A percentile compares a stretch with the other conserved stretches of the same genome.
Conservation (phyloP, 2,113 vertebrate genomes). For the Alligator mississippiensis region DNA sequence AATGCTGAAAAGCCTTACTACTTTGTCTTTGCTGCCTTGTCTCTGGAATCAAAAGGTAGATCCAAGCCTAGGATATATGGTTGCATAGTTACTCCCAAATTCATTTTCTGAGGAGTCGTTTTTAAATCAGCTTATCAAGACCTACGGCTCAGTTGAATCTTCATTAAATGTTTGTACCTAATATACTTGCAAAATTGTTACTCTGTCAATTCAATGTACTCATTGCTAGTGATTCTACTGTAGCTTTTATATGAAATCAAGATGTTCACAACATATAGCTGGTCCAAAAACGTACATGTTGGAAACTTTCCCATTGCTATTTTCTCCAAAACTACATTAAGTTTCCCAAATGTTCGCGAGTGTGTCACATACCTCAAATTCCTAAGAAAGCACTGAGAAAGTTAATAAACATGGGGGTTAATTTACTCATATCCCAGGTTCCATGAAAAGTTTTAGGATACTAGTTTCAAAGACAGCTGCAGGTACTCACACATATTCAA, state of each 20-base stretch:
- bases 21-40: fast-evolving
- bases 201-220: neutral
- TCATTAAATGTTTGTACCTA: neutral
- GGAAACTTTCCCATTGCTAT: neutral
- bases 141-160: neutral
- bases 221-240: neutral
- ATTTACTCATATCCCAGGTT: neutral
- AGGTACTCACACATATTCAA: neutral
- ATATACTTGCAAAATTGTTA: neutral
- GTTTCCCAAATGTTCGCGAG: neutral
- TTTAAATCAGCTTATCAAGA: neutral
- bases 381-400: neutral
- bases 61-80: too few species aligned
- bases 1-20: neutral
- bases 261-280: neutral
- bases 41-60: neutral
- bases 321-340: neutral
- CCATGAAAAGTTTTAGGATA: neutral
- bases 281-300: neutral
- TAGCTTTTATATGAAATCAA: neutral
- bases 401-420: too few species aligned
- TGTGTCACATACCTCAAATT: neutral
- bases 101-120: neutral
- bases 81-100: neutral
- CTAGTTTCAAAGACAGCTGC: neutral